Percentiles rank a stretch among this genome's conserved stretches.
These are phyloP conservation scores for Galbula dea DNA, from an alignment of 2,113 vertebrate genomes.

Conservation along the genomic window DNA sequence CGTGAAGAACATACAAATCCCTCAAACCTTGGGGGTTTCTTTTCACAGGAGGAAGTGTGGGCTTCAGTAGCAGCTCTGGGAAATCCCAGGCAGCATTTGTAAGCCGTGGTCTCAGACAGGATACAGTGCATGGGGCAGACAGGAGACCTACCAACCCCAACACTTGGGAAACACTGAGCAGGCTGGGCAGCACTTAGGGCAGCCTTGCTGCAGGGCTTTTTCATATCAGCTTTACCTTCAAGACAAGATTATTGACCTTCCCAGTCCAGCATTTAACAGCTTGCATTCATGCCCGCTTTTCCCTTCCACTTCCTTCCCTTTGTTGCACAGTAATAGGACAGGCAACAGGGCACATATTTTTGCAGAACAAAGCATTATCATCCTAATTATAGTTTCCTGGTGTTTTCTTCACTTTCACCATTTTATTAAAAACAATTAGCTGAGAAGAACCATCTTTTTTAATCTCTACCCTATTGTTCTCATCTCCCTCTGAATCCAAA, in stretches of 20 bases:
- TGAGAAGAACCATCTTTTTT: constrained; percentile 62
- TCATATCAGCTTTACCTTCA: constrained; percentile 1
- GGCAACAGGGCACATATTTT: constrained; percentile 52
- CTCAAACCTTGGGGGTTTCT: background rate
- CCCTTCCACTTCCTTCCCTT: constrained; percentile 31
- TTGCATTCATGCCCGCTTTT: background rate
- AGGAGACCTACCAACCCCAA: background rate
- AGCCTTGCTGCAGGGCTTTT: background rate
- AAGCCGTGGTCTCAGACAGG: fast-evolving
- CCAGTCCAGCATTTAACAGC: constrained; percentile 22
- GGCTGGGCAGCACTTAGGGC: background rate
- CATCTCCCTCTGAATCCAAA: constrained; percentile 55
- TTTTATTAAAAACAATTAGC: constrained; percentile 76
- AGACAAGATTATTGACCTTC: constrained; percentile 42
- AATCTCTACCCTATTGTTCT: constrained; percentile 69
- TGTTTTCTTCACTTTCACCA: constrained; percentile 68
- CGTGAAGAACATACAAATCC: background rate
- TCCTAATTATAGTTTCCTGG: constrained; percentile 68
- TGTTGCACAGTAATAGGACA: constrained; percentile 43
- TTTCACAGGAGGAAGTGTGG: background rate
- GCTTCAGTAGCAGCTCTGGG: background rate
- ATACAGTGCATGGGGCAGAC: fast-evolving
- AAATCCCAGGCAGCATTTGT: fast-evolving
- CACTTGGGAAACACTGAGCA: background rate
- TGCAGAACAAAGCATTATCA: constrained; percentile 71